These are phyloP conservation scores for Anguilla japonica DNA, from an alignment of 2,113 vertebrate species.

Conservation along the genomic window DNA sequence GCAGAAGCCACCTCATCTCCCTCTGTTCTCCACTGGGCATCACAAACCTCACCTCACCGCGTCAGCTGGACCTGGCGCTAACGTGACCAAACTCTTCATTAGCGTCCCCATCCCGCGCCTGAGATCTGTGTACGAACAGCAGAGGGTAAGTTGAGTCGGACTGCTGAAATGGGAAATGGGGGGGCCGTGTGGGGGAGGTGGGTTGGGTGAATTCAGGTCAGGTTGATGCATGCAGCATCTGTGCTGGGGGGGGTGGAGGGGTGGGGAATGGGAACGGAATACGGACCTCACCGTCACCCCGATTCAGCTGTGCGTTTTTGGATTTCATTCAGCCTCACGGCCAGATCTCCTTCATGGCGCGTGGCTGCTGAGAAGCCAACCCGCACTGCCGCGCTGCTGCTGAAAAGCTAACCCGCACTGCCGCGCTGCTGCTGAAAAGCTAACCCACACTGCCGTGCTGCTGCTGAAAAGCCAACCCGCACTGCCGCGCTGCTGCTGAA, in stretches of 20 bases:
- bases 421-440: no score
- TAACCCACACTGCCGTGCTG: no score
- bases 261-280: neutral
- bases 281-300: neutral
- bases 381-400: neutral
- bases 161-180: neutral
- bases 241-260: no score
- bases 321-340: neutral
- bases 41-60: slow-evolving; percentile 49
- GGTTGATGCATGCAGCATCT: neutral
- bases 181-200: neutral
- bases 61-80: slow-evolving; percentile 34
- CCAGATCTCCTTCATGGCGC: slow-evolving; percentile 8
- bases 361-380: neutral
- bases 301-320: neutral
- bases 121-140: neutral
- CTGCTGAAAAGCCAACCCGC: no score
- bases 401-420: no score
- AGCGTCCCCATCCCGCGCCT: neutral
- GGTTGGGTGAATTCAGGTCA: neutral
- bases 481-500: no score
- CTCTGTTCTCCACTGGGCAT: slow-evolving; percentile 48
- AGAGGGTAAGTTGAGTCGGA: neutral
- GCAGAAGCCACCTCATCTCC: slow-evolving; percentile 41
- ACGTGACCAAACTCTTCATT: slow-evolving; percentile 29